These are phyloP conservation scores for Yponomeuta plumbellus DNA, from an alignment of 2,888 invertebrate genomes.

Conservation along the genomic window DNA sequence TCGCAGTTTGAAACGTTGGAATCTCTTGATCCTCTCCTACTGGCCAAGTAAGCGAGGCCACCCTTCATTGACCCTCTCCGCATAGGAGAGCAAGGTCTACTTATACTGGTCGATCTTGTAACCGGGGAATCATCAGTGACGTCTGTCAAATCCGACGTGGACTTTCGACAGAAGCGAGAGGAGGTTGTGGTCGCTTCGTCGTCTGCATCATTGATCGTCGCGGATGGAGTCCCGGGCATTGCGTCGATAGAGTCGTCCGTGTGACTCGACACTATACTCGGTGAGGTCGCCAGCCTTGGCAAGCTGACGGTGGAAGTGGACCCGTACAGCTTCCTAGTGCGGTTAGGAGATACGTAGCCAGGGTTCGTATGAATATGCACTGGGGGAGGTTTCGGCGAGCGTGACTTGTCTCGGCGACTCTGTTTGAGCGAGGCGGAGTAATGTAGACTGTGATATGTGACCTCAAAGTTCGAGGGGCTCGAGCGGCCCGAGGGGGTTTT, in stretches of 20 bases:
- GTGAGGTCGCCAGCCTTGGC: conserved; percentile 59
- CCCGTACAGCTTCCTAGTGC: conserved; percentile 57
- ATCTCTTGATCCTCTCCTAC: conserved; percentile 87
- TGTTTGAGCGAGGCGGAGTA: conserved; percentile 66
- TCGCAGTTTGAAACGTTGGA: conserved; percentile 83
- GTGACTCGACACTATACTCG: conserved; percentile 69
- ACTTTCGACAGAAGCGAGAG: conserved; percentile 79
- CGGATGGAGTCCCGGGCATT: conserved; percentile 61
- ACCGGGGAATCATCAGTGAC: conserved; percentile 77
- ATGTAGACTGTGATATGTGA: conserved; percentile 47
- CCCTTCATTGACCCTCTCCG: conserved; percentile 82
- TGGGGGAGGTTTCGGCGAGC: conserved; percentile 70
- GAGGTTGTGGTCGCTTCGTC: conserved; percentile 66
- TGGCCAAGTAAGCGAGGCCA: conserved; percentile 88
- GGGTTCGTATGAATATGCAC: conserved; percentile 79
- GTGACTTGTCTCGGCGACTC: conserved; percentile 58
- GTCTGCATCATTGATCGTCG: conserved; percentile 57
- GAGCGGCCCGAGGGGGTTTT: conserved; percentile 64
- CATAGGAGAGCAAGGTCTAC: conserved; percentile 80
- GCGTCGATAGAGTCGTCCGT: conserved; percentile 66
- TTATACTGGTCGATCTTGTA: conserved; percentile 78
- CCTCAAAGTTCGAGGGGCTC: conserved; percentile 58
- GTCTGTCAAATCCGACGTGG: conserved; percentile 85
- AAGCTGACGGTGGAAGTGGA: conserved; percentile 68
- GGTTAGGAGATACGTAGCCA: conserved; percentile 75